Percentiles rank a stretch among this genome's conserved stretches.
Conservation (phyloP, 2,888 invertebrate species). For the Eupithecia centaureata region DNA sequence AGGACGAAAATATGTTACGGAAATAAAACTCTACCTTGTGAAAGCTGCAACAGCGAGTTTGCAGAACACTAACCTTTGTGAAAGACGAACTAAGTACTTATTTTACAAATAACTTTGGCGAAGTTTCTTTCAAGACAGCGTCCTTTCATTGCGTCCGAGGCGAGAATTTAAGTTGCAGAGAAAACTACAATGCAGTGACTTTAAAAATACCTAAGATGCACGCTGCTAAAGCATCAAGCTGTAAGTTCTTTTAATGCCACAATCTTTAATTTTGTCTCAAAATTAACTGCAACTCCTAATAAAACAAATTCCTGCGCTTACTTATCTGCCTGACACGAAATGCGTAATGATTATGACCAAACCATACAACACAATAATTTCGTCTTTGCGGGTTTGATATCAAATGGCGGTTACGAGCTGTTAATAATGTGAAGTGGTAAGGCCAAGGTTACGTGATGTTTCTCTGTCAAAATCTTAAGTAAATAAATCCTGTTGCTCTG, state of each 20-base stretch:
- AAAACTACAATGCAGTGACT: constrained; percentile 38
- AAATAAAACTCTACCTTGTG: constrained; percentile 46
- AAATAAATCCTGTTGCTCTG: constrained; percentile 53
- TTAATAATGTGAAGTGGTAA: neutral
- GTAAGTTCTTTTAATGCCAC: constrained; percentile 15
- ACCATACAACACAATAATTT: neutral
- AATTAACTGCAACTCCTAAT: neutral
- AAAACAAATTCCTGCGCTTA: neutral
- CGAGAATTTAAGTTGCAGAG: constrained; percentile 48
- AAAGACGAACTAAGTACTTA: constrained; percentile 43
- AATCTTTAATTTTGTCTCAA: constrained; percentile 3
- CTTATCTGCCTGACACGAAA: neutral
- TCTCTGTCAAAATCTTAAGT: constrained; percentile 21
- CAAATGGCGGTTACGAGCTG: neutral
- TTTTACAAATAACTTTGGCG: constrained; percentile 55
- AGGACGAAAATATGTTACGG: constrained; percentile 25
- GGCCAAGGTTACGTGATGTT: constrained; percentile 13
- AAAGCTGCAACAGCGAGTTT: constrained; percentile 48
- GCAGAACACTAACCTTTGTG: constrained; percentile 58
- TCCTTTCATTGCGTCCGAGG: constrained; percentile 53
- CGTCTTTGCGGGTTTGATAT: neutral
- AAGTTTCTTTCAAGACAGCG: constrained; percentile 52
- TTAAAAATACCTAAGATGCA: constrained; percentile 25
- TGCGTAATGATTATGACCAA: neutral
- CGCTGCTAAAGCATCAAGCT: constrained; percentile 10